phyloP scores from a whole-genome alignment of 2,888 invertebrate genomes.

The Capitulum mitella region DNA sequence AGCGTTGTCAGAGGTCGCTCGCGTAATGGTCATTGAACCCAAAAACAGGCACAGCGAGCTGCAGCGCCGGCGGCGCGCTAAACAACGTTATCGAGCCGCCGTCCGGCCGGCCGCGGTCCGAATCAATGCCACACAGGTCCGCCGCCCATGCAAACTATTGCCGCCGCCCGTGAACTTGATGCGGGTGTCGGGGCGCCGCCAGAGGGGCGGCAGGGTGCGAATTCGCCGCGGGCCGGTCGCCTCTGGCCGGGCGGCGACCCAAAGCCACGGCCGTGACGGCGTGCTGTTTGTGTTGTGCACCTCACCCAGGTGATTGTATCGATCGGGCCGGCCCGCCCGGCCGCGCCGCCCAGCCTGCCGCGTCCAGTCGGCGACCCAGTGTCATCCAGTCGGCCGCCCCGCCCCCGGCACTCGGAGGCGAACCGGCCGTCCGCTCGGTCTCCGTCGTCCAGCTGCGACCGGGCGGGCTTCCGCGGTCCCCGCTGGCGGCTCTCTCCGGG shows the following conservation, averaged over 20 bases:
- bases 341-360: not conserved
- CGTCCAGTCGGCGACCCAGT: not conserved
- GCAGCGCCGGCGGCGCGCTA: too few species aligned
- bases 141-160: not conserved
- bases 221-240: not conserved
- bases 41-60: too few species aligned
- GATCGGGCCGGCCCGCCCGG: not conserved
- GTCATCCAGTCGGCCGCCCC: not conserved
- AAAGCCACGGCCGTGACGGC: not conserved
- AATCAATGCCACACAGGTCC: not conserved
- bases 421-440: too few species aligned
- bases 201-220: not conserved
- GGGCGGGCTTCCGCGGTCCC: not conserved
- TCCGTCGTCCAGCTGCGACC: not conserved
- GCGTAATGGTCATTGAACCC: too few species aligned
- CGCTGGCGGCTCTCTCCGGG: too few species aligned
- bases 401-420: too few species aligned
- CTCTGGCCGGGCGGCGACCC: not conserved
- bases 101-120: not conserved
- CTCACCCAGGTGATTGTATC: slow-evolving; percentile 19
- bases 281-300: slow-evolving; percentile 2
- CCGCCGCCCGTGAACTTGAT: not conserved
- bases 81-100: too few species aligned
- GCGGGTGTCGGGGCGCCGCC: not conserved
- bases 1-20: too few species aligned